phyloP scores from a whole-genome alignment of 2,888 invertebrate genomes.

The Amphipyra berbera region DNA sequence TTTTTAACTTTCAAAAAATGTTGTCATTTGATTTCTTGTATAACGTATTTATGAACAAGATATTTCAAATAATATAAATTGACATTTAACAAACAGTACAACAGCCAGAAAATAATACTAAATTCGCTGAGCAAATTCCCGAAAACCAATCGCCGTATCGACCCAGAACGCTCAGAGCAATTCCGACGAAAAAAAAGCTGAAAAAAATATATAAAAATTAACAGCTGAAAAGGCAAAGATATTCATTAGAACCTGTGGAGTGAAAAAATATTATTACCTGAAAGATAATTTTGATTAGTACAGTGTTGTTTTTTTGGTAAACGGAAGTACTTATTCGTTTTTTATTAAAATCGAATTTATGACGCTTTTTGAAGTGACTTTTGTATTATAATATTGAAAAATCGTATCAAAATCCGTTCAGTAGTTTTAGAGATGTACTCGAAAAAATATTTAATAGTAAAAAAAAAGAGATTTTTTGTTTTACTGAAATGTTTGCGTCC shows the following conservation, averaged over 20 bases:
- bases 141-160: constrained; percentile 42
- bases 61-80: too few relatives aligned
- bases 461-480: too few relatives aligned
- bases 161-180: constrained; percentile 58
- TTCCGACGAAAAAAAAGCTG: constrained; percentile 61
- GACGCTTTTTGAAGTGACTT: background rate
- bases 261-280: constrained; percentile 70
- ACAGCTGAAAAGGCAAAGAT: constrained; percentile 74
- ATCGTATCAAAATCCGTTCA: background rate
- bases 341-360: background rate
- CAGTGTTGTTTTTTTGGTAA: constrained; percentile 26
- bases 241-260: constrained; percentile 77
- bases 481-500: too few relatives aligned
- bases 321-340: constrained; percentile 30
- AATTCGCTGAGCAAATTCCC: constrained; percentile 50
- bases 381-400: background rate
- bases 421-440: background rate
- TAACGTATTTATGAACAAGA: too few relatives aligned
- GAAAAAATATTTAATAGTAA: background rate
- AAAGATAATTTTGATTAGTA: constrained; percentile 50
- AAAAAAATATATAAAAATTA: constrained; percentile 69
- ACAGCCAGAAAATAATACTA: background rate
- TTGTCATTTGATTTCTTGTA: too few relatives aligned
- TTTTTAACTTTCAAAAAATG: too few relatives aligned
- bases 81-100: too few relatives aligned